Base-by-base conservation (phyloP, 92 coral and sea anemone species). In the Umimayanthus kanabou region DNA sequence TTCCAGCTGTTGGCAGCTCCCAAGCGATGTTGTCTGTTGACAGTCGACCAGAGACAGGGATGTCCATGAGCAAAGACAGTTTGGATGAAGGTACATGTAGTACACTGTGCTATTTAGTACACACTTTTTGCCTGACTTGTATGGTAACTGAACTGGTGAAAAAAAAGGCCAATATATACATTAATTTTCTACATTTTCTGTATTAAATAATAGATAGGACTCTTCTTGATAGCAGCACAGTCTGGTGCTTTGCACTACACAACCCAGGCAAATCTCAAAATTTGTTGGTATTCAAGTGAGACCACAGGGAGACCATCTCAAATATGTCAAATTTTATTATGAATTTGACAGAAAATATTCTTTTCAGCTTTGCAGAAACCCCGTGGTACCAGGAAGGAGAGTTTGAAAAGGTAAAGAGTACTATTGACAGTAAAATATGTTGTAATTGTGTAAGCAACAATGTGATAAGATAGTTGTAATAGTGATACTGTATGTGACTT, bases 11-110 rank as follows among this genome's bases (percentile, higher is more conserved):
- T 5, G 74, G 50, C 22, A 70, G 64, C 6, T 83, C 87, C 7
- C 58, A 65, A 10, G 58, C 42, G 14, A 18, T 83, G 66, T 14
- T 83, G 18, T 85, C 90, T 16, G 84, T 61, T 42, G 92, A 89
- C 28, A 88, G 88, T 50, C 84, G 88, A 75, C 89, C 89, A 50
- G 91, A 89, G 45, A 87, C 98, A 72, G 95, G 96, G 50, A 75
- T 97, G 58, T 94, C 98, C 23, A 97, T 97, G 90, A 97, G 99
- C 85, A 97, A 94, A 77, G 99, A 95, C 89, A 97, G 99, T 73
- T 94, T 95, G 61, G 98, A 96, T 64, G 99, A 97, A 85, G 94
- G 98, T 95, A 42, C 49, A 5, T 45, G 9, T 7, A 5, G 69
- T 61, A 57, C 15, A 20, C 66, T 15, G 23, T 15, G 4, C 6